These are phyloP conservation scores for Amphimallon solstitiale DNA, from an alignment of 2,888 invertebrate genomes.

Conservation along the genomic window DNA sequence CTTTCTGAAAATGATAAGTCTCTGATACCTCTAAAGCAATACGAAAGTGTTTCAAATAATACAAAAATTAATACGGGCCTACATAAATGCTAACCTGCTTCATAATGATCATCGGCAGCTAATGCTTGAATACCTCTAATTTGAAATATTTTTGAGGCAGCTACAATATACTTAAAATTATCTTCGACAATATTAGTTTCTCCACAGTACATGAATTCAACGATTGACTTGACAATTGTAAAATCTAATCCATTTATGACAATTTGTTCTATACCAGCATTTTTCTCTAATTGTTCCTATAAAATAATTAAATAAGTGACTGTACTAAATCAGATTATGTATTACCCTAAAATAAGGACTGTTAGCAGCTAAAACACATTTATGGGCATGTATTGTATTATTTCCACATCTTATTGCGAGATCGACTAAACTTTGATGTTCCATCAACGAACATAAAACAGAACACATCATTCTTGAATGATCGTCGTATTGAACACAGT, in stretches of 20 bases:
- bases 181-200: slow-evolving; percentile 77
- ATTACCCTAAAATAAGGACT: slow-evolving; percentile 78
- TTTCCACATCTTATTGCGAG: slow-evolving; percentile 80
- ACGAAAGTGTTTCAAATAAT: too few species aligned
- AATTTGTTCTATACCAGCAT: slow-evolving; percentile 68
- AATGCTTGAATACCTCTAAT: slow-evolving; percentile 70
- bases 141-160: slow-evolving; percentile 77
- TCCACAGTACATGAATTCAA: slow-evolving; percentile 82
- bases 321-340: not conserved
- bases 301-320: slow-evolving; percentile 35
- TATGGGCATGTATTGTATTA: slow-evolving; percentile 78
- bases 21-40: too few species aligned
- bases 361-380: slow-evolving; percentile 77
- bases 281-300: slow-evolving; percentile 69
- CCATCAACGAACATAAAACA: slow-evolving; percentile 75
- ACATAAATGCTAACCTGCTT: slow-evolving; percentile 40
- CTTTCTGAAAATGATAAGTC: too few species aligned
- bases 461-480: slow-evolving; percentile 76
- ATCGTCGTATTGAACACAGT: slow-evolving; percentile 72
- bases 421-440: slow-evolving; percentile 79
- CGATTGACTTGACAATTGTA: slow-evolving; percentile 74
- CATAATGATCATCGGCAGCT: slow-evolving; percentile 54
- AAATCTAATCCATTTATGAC: slow-evolving; percentile 76
- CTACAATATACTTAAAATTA: slow-evolving; percentile 73
- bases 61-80: slow-evolving; percentile 10